phyloP scores from a whole-genome alignment of 1,140 invertebrate genomes.

The Nephotettix cincticeps region DNA sequence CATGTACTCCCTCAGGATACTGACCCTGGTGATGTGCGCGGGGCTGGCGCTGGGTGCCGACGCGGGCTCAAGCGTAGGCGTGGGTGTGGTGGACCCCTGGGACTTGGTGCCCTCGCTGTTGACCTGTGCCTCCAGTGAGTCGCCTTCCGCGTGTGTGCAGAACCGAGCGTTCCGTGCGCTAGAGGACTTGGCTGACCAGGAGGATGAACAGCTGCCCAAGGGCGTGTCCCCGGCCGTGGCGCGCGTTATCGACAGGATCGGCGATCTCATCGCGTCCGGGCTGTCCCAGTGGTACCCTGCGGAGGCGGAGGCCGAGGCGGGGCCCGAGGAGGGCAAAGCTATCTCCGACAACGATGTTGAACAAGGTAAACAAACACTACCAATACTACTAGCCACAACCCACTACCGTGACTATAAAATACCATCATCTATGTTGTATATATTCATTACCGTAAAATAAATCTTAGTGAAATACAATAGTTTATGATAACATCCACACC shows the following conservation, averaged over 20 bases:
- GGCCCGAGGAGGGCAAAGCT: background rate
- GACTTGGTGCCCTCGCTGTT: background rate
- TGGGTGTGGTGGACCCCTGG: background rate
- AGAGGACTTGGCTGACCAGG: background rate
- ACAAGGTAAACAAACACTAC: too few relatives aligned
- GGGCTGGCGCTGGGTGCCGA: too few relatives aligned
- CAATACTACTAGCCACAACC: too few relatives aligned
- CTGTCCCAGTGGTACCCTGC: slow-evolving; percentile 26
- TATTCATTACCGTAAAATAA: too few relatives aligned
- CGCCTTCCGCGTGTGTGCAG: slow-evolving; percentile 20
- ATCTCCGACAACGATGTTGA: background rate
- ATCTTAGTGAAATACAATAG: too few relatives aligned
- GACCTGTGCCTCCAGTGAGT: slow-evolving; percentile 21
- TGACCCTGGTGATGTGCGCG: too few relatives aligned
- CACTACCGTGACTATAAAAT: too few relatives aligned
- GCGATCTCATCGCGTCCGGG: slow-evolving; percentile 20
- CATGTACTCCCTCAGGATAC: too few relatives aligned
- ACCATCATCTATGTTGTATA: too few relatives aligned
- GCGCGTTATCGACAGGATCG: slow-evolving; percentile 23
- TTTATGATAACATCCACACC: too few relatives aligned
- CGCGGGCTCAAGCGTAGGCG: background rate
- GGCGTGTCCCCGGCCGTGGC: slow-evolving; percentile 21
- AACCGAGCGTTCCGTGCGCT: slow-evolving; percentile 23
- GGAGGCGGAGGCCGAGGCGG: background rate
- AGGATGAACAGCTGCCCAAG: slow-evolving; percentile 3